Evolutionary conservation across 2,113 vertebrate genomes (phyloP).

Genomic region (Colaptes auratus): DNA sequence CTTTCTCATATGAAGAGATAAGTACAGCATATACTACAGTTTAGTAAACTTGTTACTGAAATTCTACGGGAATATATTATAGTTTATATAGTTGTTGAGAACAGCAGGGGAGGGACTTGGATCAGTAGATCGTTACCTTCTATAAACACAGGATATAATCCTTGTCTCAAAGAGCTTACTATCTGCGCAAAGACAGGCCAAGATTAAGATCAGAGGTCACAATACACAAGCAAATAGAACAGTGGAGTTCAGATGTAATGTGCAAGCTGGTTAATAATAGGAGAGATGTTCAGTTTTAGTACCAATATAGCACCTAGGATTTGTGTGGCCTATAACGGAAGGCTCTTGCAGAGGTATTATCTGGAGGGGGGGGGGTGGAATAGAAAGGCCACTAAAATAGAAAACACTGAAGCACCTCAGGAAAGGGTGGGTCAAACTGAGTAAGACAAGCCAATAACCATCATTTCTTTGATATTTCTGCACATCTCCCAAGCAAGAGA

Average conservation of each 20-base stretch:
- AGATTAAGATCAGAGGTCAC: slow-evolving; percentile 61
- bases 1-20: not conserved
- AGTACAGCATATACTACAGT: not conserved
- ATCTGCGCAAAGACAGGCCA: not conserved
- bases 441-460: slow-evolving; percentile 25
- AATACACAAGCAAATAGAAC: not conserved
- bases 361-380: not conserved
- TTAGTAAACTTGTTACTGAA: not conserved
- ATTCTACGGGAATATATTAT: not conserved
- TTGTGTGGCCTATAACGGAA: not conserved
- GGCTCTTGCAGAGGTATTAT: not conserved
- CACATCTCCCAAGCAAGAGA: not conserved
- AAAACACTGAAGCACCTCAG: slow-evolving; percentile 43
- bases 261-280: not conserved
- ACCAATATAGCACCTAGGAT: not conserved
- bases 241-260: not conserved
- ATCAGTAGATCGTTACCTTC: slow-evolving; percentile 29
- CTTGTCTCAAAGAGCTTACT: slow-evolving; percentile 29
- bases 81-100: not conserved
- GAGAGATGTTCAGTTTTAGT: not conserved
- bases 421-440: slow-evolving; percentile 6
- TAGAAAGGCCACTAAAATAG: not conserved
- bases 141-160: slow-evolving; percentile 43
- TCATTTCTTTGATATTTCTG: not conserved
- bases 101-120: not conserved